Conservation (phyloP, 1,140 invertebrate species). For the Drosophila paulistorum region DNA sequence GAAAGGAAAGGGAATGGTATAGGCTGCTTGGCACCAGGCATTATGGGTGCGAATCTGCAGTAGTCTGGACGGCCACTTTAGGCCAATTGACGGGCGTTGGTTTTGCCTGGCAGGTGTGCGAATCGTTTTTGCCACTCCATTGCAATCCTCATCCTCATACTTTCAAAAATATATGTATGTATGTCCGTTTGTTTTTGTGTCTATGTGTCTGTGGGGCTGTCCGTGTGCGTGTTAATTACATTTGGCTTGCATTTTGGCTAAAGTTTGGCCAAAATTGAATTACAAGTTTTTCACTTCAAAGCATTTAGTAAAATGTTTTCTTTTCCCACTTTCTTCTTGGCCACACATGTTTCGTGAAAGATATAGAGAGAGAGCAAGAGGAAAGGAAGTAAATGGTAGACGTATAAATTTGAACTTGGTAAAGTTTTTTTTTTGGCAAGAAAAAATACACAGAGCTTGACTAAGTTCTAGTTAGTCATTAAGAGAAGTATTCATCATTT, state of each 20-base stretch:
- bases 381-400: no score
- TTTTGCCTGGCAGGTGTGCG: slow-evolving; percentile 53
- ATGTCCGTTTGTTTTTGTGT: slow-evolving; percentile 1
- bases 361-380: neutral
- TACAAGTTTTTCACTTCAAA: slow-evolving; percentile 70
- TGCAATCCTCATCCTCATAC: slow-evolving; percentile 19
- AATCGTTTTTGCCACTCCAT: slow-evolving; percentile 50
- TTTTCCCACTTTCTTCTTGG: slow-evolving; percentile 33
- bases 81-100: slow-evolving; percentile 18
- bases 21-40: neutral
- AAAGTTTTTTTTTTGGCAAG: slow-evolving; percentile 47
- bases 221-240: slow-evolving; percentile 74
- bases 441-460: slow-evolving; percentile 24
- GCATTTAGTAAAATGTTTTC: slow-evolving; percentile 68
- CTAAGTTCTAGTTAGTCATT: no score
- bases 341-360: slow-evolving; percentile 49
- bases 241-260: slow-evolving; percentile 71
- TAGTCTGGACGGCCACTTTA: slow-evolving; percentile 19
- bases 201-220: slow-evolving; percentile 18
- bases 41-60: slow-evolving; percentile 56
- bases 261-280: slow-evolving; percentile 71
- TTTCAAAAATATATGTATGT: neutral
- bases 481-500: no score
- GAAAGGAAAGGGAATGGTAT: neutral
- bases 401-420: slow-evolving; percentile 51